A percentile compares a stretch with the other conserved stretches of the same genome.
These are phyloP conservation scores for Porites divaricata DNA, from an alignment of 92 coral and sea anemone genomes.

Conservation along the genomic window DNA sequence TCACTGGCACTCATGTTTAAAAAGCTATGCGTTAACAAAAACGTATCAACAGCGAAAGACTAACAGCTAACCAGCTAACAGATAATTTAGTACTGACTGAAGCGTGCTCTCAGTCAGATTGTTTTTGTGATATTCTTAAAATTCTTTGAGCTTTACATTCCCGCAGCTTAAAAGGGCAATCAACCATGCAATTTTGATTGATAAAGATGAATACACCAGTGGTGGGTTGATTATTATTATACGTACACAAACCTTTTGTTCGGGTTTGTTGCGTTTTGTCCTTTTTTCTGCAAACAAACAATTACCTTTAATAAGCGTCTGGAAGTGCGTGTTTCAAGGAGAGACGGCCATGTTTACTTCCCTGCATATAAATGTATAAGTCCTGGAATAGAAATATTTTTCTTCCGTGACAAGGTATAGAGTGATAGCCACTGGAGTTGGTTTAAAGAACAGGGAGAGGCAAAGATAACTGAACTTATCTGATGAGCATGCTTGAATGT, in stretches of 20 bases:
- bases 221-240: neutral
- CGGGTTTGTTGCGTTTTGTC: neutral
- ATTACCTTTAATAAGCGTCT: neutral
- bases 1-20: conserved; percentile 40
- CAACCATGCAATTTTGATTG: conserved; percentile 22
- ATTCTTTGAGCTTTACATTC: neutral
- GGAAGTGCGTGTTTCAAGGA: neutral
- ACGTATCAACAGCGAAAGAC: neutral
- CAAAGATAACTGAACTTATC: conserved; percentile 23
- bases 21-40: neutral
- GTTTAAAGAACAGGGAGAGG: conserved; percentile 11
- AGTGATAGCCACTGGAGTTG: neutral
- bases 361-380: neutral
- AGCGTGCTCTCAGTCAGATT: neutral
- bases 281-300: neutral
- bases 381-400: neutral
- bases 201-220: conserved; percentile 17
- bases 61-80: conserved; percentile 1
- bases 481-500: neutral
- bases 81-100: neutral
- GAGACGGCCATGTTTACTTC: neutral
- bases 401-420: neutral
- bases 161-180: neutral
- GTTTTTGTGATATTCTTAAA: neutral
- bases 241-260: neutral